phyloP scores from a whole-genome alignment of 92 coral and sea anemone genomes.

The Heteractis magnifica region DNA sequence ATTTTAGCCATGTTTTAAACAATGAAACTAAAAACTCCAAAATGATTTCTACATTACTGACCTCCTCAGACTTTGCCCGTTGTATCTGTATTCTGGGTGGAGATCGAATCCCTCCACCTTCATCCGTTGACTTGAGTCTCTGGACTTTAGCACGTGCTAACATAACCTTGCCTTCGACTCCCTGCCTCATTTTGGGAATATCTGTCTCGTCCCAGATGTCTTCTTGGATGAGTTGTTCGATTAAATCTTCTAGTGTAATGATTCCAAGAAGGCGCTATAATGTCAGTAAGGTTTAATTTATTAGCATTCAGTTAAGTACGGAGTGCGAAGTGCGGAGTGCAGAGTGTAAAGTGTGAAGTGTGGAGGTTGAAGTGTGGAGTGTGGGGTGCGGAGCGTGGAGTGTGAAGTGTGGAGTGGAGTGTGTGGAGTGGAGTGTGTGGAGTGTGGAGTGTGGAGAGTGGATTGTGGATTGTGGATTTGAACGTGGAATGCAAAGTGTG shows the following conservation, averaged over 20 bases:
- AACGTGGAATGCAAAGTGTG: too few species aligned
- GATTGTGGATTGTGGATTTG: too few species aligned
- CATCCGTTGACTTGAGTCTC: constrained; percentile 48
- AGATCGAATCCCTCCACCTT: constrained; percentile 11
- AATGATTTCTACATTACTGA: neutral
- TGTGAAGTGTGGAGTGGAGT: too few species aligned
- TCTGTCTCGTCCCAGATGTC: constrained; percentile 98
- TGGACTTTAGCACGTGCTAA: constrained; percentile 52
- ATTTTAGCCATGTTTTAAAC: neutral
- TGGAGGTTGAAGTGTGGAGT: too few species aligned
- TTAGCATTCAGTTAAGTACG: neutral
- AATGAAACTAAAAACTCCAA: neutral
- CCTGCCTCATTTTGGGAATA: constrained; percentile 25
- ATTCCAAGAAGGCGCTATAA: constrained; percentile 77
- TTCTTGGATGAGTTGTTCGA: constrained; percentile 91
- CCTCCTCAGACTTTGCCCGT: constrained; percentile 26
- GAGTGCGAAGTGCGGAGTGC: neutral
- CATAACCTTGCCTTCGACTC: constrained; percentile 51
- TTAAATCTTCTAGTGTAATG: constrained; percentile 91
- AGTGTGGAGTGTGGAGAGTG: too few species aligned
- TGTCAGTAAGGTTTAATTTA: neutral
- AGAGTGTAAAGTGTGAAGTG: too few species aligned
- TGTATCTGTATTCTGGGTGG: constrained; percentile 5
- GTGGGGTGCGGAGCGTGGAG: too few species aligned
- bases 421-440: neutral